Evolutionary conservation across 2,113 vertebrate genomes (phyloP), one percentile per base, ranked within the genome.

Genomic region (Psilopsiagon aurifrons): DNA sequence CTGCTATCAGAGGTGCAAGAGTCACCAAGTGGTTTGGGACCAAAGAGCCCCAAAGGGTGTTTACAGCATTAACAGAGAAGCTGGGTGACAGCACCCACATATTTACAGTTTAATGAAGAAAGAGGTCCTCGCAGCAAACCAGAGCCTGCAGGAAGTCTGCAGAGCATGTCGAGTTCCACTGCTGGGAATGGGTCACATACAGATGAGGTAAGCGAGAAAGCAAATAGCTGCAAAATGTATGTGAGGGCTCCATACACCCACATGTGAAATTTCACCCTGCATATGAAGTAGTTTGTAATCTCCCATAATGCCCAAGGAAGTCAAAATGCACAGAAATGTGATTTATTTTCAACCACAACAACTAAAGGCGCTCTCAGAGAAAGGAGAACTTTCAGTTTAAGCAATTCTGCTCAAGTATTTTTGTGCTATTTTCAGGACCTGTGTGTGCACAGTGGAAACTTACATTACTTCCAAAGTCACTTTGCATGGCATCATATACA

Each of bases 161-260:
- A 77, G 76, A 92, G 83, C n/a, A 7, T 24, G 83, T 79, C 46
- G 80, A 41, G 79, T 63, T 74, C 85, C 49, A 37, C 71, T 74
- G 75, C 86, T 37, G 35, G 85, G 64, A 86, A 77, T 1, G 7
- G 88, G 94, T 91, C 24, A 0, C 57, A 64, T 39, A 47, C 22
- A 92, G 57, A 92, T 88, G 92, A 95, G 91, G 89, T 41, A 83
- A 92, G 75, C 12, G 88, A 92, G n/a, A 86, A 93, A 91, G 28
- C 62, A 95, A 91, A 87, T 78, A 91, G 79, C 63, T 80, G 24
- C 77, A 96, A 75, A 91, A 91, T 29, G 55, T 75, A 64, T 39
- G 55, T 44, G 74, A 96, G 63, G 82, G 85, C 57, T 67, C 75
- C 69, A 18, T 4, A 93, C 88, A 88, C 90, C 95, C 94, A 95